Evolutionary conservation across 2,888 invertebrate species (phyloP), one percentile per base, ranked within the genome.

Genomic region (Drosophila tanythrix): DNA sequence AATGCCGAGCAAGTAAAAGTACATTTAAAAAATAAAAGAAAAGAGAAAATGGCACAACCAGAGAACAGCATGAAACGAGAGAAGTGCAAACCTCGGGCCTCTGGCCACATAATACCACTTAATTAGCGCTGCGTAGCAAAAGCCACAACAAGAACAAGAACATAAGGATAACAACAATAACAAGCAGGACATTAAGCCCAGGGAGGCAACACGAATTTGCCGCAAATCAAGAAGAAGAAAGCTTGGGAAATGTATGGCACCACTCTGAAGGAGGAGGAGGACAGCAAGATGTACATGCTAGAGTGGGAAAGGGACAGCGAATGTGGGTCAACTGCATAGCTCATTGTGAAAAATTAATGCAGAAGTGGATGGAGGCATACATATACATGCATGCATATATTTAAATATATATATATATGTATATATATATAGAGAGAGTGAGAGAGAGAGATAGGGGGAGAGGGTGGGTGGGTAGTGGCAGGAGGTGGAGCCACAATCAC

Each of bases 321-420:
- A 85, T 84, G 72, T 89, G 83, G 84, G 88, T 84, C 89, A 84
- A 84, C 71, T 82, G 68, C 58, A 68, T 78, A 64, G 55, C 51
- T 71, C 73, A 76, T 81, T 84, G 76, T 72, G 57, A 66, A 73
- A 79, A 63, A 65, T 70, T 36, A 59, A 74, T 62, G 56, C 59
- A 57, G 15, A 64, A 50, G 35, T 62, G 27, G 13, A 67, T 25
- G 46, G 25, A 4, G 46, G 15, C 46, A 46, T 15, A 18, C 7
- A 43, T 21, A 21, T 2, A 21, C 13, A 43, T 43, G 13, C 13
- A n/a, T 21, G n/a, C 21, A 43, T 43, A 13, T 13, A 21, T 21
- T 21, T 13, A 43, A 6, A 15, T 21, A 21, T 15, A 13, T 21
- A 18, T 18, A 3, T 35, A 40, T 8, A n/a, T 1, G 33, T 15